A percentile compares a stretch with the other conserved stretches of the same genome.
These are phyloP conservation scores for Falco rusticolus DNA, from an alignment of 2,797 vertebrate genomes.

Conservation along the genomic window DNA sequence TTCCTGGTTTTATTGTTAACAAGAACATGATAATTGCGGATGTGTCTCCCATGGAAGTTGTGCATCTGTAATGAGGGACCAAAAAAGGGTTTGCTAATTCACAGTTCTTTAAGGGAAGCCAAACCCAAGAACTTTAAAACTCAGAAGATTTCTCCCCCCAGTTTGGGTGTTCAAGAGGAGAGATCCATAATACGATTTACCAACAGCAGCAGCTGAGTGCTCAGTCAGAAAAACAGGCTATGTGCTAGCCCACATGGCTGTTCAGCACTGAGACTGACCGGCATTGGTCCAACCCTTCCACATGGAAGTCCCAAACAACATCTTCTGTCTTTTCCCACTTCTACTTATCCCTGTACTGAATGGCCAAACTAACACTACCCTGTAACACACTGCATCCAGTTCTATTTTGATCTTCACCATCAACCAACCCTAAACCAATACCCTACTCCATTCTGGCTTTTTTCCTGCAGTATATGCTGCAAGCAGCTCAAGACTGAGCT, in stretches of 20 bases:
- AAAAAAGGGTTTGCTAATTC: background rate
- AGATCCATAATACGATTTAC: background rate
- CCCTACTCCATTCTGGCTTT: background rate
- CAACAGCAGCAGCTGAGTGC: background rate
- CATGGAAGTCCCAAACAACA: background rate
- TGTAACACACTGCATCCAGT: background rate
- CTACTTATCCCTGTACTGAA: background rate
- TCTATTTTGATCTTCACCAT: background rate
- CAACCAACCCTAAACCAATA: background rate
- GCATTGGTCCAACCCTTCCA: background rate
- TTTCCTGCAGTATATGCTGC: background rate
- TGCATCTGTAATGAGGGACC: background rate
- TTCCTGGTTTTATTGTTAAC: background rate
- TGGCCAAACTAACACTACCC: background rate
- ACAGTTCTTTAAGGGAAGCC: background rate
- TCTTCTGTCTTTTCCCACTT: background rate
- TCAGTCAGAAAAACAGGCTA: background rate
- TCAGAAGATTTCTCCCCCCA: accelerated
- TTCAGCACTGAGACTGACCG: background rate
- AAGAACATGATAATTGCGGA: background rate
- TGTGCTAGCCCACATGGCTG: background rate
- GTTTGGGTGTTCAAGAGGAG: background rate
- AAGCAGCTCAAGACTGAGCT: accelerated
- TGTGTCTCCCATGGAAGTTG: background rate
- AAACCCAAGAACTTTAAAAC: background rate